Conservation (phyloP, 2,113 vertebrate genomes). For the human (Homo sapiens) region GRCh38 chr4:38098001-38098500, state of each 20-base stretch:
- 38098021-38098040: rapidly evolving
- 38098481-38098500: neutral
- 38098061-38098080: neutral
- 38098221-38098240: neutral
- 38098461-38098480: neutral
- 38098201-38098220: neutral
- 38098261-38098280: neutral
- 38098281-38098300: neutral
- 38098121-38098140: neutral
- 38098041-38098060: neutral
- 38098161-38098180: neutral
- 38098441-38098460: neutral
- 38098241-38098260: neutral
- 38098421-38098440: neutral
- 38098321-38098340: neutral
- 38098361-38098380: neutral
- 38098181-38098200: neutral
- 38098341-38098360: neutral
- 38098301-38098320: neutral
- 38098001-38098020: neutral
- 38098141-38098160: neutral
- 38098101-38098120: neutral
- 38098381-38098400: neutral
- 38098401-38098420: neutral
- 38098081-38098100: neutral